Evolutionary conservation across 2,113 vertebrate genomes (phyloP).

Genomic region (Labeo catla): DNA sequence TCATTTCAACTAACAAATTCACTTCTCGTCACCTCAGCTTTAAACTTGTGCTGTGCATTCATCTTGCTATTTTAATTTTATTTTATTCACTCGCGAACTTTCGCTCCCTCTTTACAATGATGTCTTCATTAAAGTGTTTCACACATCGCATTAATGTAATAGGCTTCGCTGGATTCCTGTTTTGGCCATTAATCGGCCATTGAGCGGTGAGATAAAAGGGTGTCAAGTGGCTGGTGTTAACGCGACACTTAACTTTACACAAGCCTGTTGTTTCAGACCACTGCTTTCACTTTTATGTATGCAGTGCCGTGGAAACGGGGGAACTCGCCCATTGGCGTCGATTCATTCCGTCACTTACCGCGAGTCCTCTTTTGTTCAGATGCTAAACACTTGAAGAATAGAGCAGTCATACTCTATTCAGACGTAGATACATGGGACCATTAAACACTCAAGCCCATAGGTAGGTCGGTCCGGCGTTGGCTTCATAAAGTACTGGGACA

Average conservation of each 20-base stretch:
- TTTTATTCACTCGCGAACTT: background rate
- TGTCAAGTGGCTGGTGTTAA: slow-evolving; percentile 29
- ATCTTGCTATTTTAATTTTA: background rate
- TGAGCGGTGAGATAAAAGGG: slow-evolving; percentile 48
- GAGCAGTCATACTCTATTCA: slow-evolving; percentile 21
- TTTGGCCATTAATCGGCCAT: slow-evolving; percentile 28
- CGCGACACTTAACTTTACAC: slow-evolving; percentile 39
- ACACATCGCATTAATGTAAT: slow-evolving; percentile 52
- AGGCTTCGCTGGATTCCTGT: slow-evolving; percentile 31
- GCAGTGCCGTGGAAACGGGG: slow-evolving; percentile 15
- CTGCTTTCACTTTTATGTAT: slow-evolving; percentile 28
- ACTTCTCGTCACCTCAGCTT: background rate
- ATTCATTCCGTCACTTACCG: slow-evolving; percentile 44
- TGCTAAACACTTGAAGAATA: slow-evolving; percentile 53
- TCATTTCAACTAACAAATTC: background rate
- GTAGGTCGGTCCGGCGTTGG: background rate
- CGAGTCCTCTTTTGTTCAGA: slow-evolving; percentile 46
- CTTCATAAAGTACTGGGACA: background rate
- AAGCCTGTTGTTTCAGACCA: slow-evolving; percentile 45
- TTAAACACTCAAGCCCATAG: slow-evolving; percentile 11
- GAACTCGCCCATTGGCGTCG: slow-evolving; percentile 10
- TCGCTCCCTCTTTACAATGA: background rate
- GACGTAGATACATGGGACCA: background rate
- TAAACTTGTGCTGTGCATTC: too few species aligned
- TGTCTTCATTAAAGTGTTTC: slow-evolving; percentile 55